Conservation (phyloP, 2,797 vertebrate genomes). For the Vireo griseus region DNA sequence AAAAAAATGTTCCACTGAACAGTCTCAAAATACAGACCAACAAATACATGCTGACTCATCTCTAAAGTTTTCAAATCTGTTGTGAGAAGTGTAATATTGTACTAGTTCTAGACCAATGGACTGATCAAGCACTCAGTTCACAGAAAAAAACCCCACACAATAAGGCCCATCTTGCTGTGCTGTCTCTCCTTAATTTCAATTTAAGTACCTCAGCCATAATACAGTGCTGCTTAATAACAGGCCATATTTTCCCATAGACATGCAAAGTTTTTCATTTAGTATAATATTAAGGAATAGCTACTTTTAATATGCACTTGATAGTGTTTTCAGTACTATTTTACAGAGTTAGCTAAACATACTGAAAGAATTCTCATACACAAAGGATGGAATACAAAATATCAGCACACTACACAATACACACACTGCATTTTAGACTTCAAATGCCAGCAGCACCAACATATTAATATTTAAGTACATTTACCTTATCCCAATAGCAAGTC, state of each 20-base stretch:
- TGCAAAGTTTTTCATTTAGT: accelerated
- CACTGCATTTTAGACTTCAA: not conserved
- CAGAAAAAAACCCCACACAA: accelerated
- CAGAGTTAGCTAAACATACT: not conserved
- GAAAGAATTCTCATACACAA: not conserved
- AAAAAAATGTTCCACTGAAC: not conserved
- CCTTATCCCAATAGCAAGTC: conserved; percentile 90
- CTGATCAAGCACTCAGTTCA: not conserved
- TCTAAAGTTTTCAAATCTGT: not conserved
- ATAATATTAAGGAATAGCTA: not conserved
- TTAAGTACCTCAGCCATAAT: not conserved
- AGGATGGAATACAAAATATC: not conserved
- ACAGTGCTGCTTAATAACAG: not conserved
- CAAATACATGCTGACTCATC: accelerated
- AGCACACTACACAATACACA: not conserved
- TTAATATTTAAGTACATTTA: conserved; percentile 54
- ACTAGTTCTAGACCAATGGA: not conserved
- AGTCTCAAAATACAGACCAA: not conserved
- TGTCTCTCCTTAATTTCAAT: not conserved
- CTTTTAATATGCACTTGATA: not conserved
- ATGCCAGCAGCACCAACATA: not conserved
- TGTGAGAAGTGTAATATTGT: not conserved
- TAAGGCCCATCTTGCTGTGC: not conserved
- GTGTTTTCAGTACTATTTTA: not conserved
- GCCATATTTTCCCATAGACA: not conserved